Evolutionary conservation across 92 coral and sea anemone genomes (phyloP), one percentile per base, ranked within the genome.

Genomic region (Zoanthus solanderi): DNA sequence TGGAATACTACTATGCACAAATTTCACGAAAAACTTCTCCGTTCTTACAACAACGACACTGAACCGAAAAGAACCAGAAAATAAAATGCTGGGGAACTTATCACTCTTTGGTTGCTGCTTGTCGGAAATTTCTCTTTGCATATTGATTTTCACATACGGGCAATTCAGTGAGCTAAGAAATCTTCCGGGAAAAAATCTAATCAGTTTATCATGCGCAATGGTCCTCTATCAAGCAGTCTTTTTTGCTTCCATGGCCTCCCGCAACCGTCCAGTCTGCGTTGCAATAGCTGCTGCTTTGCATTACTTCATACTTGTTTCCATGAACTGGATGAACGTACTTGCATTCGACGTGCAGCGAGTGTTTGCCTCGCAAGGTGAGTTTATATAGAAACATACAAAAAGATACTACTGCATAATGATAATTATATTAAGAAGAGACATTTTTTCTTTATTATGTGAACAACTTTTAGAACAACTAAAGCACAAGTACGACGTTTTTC

Each of bases 301-400:
- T n/a, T 79, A 79, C 54, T 61, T 79, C 58, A 31, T 79, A 7
- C 84, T 79, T 17, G 84, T 79, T 34, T 79, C 84, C 9, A 28
- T 79, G 57, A 61, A 32, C 34, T 79, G 84, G 84, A 79, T 79
- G 84, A 79, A 79, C 54, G 73, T 79, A 15, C 84, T 79, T 9
- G 84, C 84, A 3, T 79, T 79, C 17, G 84, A 79, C 52, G 57
- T 79, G 34, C 37, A 67, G 34, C 71, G 84, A 17, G 84, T 79
- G 54, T 79, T 79, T 61, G 72, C 84, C 52, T 61, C 84, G 32
- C 23, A 79, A 79, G 84, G 84, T 79, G 66, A 45, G 72, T 17
- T 17, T n/a, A 8, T 10, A 8, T 5, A 42, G 32, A 66, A 18
- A 66, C 9, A 9, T 7, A 18, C 31, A 66, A 6, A 5, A 23